phyloP scores from a whole-genome alignment of 2,797 vertebrate genomes.

The Rhincodon typus region DNA sequence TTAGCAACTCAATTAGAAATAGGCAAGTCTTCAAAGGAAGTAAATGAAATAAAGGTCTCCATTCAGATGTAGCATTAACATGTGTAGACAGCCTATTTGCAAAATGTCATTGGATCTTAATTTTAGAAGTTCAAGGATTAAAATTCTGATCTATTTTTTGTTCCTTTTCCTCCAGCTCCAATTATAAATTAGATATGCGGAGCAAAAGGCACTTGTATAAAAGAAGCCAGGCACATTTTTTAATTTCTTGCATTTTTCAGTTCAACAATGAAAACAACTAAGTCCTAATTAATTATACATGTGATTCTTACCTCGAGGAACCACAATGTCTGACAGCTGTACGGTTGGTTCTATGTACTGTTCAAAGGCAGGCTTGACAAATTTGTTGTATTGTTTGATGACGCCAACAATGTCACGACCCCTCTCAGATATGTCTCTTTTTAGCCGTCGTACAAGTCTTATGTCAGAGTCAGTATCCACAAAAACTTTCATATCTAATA shows the following conservation, averaged over 20 bases:
- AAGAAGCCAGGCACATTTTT: neutral
- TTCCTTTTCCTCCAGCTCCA: neutral
- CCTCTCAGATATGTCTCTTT: slow-evolving; percentile 66
- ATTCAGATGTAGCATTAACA: neutral
- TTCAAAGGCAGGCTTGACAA: slow-evolving; percentile 74
- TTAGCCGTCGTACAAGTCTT: slow-evolving; percentile 67
- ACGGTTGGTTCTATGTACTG: slow-evolving; percentile 75
- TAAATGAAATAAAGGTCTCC: neutral
- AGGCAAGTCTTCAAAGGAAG: neutral
- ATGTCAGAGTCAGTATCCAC: slow-evolving; percentile 77
- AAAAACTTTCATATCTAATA: slow-evolving; percentile 78
- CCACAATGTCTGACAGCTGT: slow-evolving; percentile 72
- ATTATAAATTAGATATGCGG: neutral
- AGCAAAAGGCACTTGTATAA: neutral
- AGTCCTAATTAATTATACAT: neutral
- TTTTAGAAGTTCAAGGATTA: neutral
- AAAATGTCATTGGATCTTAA: neutral
- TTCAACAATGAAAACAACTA: neutral
- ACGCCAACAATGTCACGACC: slow-evolving; percentile 68
- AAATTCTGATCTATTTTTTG: neutral
- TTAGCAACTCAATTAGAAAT: neutral
- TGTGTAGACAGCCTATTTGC: neutral
- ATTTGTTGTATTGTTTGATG: slow-evolving; percentile 76
- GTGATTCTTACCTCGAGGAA: slow-evolving; percentile 62
- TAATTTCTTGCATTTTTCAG: neutral